A percentile compares a stretch with the other conserved stretches of the same genome.
These are phyloP conservation scores for Panagrolaimus sp. DNA, from an alignment of 1,140 invertebrate species.

Conservation along the genomic window DNA sequence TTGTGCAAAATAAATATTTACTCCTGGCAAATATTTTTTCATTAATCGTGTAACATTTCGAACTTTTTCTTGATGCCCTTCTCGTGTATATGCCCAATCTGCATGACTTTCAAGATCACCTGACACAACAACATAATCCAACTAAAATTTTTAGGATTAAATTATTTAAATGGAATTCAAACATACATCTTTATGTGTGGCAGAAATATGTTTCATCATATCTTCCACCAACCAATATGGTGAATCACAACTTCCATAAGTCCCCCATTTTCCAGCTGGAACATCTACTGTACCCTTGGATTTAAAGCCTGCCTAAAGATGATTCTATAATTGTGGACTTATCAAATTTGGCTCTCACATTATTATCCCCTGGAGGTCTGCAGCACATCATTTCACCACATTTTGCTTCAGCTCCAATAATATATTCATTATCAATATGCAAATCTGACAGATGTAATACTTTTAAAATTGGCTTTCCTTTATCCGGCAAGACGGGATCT, in stretches of 20 bases:
- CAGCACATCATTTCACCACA: conserved; percentile 44
- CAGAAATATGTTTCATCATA: conserved; percentile 37
- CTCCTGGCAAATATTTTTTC: conserved; percentile 31
- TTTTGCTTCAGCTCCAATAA: conserved; percentile 33
- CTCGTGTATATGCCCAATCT: conserved; percentile 37
- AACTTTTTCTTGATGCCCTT: conserved; percentile 22
- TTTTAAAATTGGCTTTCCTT: conserved; percentile 27
- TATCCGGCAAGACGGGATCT: conserved; percentile 18
- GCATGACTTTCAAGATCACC: conserved; percentile 46
- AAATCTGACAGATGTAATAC: conserved; percentile 41
- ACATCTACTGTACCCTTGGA: neutral
- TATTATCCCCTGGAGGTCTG: conserved; percentile 21
- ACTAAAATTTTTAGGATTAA: conserved; percentile 14
- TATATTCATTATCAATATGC: conserved; percentile 38
- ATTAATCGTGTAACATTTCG: conserved; percentile 32
- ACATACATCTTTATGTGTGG: conserved; percentile 36
- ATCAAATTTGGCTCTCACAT: conserved; percentile 11
- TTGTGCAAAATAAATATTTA: conserved; percentile 33
- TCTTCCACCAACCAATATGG: conserved; percentile 47
- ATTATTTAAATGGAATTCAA: neutral
- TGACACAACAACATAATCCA: conserved; percentile 47
- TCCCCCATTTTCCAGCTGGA: conserved; percentile 31
- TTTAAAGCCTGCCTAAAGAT: neutral
- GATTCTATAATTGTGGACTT: neutral
- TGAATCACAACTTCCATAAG: conserved; percentile 38